Base-by-base conservation (phyloP, 30 jellyfish, hydroid and myxozoan genomes). In the Aurelia aurita complex sp. Pacific region DNA sequence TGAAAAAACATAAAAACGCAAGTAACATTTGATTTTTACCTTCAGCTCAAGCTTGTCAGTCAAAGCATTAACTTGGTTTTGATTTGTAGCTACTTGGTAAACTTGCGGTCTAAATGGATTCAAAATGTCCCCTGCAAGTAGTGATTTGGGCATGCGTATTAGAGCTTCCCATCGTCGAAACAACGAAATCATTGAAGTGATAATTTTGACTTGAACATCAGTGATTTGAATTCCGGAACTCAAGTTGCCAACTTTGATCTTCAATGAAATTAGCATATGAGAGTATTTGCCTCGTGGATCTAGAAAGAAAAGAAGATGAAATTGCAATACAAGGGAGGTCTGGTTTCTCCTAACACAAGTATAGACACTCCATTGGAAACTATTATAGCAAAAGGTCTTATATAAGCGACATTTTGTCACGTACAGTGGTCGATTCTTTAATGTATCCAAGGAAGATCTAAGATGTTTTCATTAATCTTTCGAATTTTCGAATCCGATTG, bases 121-220 rank as follows among this genome's bases (percentile, higher is more conserved):
- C 54, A 93, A 63, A 10, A 93, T 75, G 55, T 93, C 98, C 14
- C 76, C 67, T 5, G 96, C 96, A 8, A 93, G 90, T 60, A 83
- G 78, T 40, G 97, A 88, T 43, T 75, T 61, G 29, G 88, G 96
- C 69, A 93, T 19, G 5, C 80, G 67, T 4, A 88, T 52, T 60
- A 93, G 40, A 14, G 94, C 98, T 19, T 93, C 91, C 88, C 88
- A 87, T 79, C 89, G 92, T n/a, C 98, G 82, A 18, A 69, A 29
- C 46, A 77, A 67, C 3, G 97, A 54, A 5, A 79, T 78, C 86
- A 93, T 53, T 0, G 96, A 76, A 16, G 97, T 74, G 16, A 93
- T 88, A 29, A 72, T 70, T 53, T 59, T 74, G 3, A 92, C 80
- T 23, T 50, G 73, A 60, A 86, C 74, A 12, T 84, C 73, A 0